Conservation (phyloP, 2,113 vertebrate species). For the Onychostruthus taczanowskii region DNA sequence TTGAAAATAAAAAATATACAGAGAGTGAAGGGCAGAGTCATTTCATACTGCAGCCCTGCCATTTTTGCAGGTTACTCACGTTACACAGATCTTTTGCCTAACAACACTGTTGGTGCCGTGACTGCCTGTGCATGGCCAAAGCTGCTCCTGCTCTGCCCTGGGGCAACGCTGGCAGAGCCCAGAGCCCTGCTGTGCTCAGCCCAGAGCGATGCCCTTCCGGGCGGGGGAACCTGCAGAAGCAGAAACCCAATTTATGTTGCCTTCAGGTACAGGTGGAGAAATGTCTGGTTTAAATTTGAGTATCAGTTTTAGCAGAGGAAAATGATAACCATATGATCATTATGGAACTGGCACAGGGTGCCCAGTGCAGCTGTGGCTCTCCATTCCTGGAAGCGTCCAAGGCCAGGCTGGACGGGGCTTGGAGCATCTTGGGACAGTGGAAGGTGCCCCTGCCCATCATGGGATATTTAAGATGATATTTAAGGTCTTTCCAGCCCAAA, state of each 20-base stretch:
- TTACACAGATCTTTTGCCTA: background rate
- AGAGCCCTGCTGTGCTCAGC: background rate
- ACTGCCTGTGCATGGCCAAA: background rate
- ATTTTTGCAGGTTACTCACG: background rate
- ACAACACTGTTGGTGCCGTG: fast-evolving
- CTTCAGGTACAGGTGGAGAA: background rate
- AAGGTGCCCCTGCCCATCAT: background rate
- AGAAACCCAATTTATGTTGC: background rate
- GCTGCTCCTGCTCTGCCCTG: background rate
- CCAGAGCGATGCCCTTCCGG: fast-evolving
- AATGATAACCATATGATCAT: background rate
- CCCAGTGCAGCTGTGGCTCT: background rate
- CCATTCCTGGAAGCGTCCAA: background rate
- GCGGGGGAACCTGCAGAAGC: fast-evolving
- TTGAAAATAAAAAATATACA: constrained; percentile 43
- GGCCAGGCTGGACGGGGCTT: background rate
- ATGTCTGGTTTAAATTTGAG: background rate
- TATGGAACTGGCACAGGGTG: background rate
- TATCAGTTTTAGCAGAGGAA: background rate
- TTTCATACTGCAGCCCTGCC: background rate
- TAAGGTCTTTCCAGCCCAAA: background rate
- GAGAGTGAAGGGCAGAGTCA: background rate
- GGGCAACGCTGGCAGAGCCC: fast-evolving
- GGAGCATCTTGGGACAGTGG: background rate
- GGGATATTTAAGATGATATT: background rate